Conservation (phyloP, 1,140 invertebrate genomes). For the Calycopis cecrops region DNA sequence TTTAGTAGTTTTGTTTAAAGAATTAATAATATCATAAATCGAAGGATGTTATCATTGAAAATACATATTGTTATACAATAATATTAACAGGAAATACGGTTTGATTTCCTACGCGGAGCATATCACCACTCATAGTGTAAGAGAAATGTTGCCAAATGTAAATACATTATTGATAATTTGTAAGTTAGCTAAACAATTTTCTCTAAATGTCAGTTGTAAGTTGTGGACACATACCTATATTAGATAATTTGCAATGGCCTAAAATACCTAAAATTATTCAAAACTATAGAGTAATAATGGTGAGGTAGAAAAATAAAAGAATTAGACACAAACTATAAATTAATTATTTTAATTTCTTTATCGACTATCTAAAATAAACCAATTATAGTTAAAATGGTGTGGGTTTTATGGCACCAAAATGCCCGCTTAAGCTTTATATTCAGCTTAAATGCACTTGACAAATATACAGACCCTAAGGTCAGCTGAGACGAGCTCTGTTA, state of each 20-base stretch:
- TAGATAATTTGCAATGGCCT: constrained; percentile 20
- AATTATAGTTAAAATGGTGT: too few species aligned
- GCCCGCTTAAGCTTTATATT: too few species aligned
- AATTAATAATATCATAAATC: constrained; percentile 19
- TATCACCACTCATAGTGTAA: constrained; percentile 69
- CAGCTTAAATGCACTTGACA: too few species aligned
- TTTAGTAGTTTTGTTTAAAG: constrained; percentile 20
- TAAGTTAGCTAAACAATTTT: constrained; percentile 34
- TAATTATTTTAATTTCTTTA: too few species aligned
- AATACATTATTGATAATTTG: constrained; percentile 43
- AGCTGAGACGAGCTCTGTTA: too few species aligned
- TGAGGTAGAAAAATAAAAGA: too few species aligned
- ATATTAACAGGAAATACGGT: constrained; percentile 57
- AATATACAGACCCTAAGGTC: too few species aligned
- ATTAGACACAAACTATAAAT: too few species aligned
- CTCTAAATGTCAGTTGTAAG: constrained; percentile 42
- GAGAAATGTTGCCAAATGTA: constrained; percentile 66
- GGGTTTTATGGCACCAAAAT: too few species aligned
- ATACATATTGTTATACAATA: constrained; percentile 57
- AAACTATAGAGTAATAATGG: too few species aligned
- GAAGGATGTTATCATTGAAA: constrained; percentile 29
- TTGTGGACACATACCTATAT: constrained; percentile 42
- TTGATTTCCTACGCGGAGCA: constrained; percentile 57
- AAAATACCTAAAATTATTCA: constrained; percentile 10
- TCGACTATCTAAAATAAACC: too few species aligned